These are phyloP conservation scores for Grammomys surdaster DNA, from an alignment of 2,113 vertebrate species.

Conservation along the genomic window DNA sequence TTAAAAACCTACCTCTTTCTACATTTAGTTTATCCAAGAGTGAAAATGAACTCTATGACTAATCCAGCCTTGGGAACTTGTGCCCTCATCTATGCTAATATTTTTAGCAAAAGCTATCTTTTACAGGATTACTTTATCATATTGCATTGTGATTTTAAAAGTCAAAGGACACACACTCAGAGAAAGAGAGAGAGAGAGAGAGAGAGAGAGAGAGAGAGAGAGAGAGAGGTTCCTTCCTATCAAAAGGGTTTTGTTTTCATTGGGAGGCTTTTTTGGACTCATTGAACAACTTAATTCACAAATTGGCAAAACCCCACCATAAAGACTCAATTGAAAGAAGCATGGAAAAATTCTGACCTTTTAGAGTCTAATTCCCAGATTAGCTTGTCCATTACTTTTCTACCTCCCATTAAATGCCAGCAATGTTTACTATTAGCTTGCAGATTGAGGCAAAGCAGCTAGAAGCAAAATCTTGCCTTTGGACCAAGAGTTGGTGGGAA, in stretches of 20 bases:
- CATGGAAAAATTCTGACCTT: constrained; percentile 67
- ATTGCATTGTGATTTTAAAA: constrained; percentile 41
- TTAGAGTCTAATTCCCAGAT: constrained; percentile 11
- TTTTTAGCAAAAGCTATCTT: constrained; percentile 12
- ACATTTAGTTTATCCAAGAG: constrained; percentile 26
- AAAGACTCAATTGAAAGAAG: constrained; percentile 41
- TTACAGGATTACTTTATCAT: constrained; percentile 53
- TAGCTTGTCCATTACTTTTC: not conserved
- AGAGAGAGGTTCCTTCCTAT: not conserved
- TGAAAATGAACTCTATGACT: constrained; percentile 55
- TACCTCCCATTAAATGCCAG: not conserved
- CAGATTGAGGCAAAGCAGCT: constrained; percentile 8
- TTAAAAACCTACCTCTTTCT: not conserved
- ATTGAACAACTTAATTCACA: constrained; percentile 58
- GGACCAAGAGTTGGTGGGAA: not conserved
- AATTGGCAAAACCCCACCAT: constrained; percentile 54
- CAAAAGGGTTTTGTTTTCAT: constrained; percentile 62
- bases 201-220: not conserved
- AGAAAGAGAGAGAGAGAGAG: not conserved
- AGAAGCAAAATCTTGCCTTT: constrained; percentile 29
- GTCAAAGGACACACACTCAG: not conserved
- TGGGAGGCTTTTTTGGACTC: constrained; percentile 16
- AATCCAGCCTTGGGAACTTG: not conserved
- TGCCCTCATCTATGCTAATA: not conserved
- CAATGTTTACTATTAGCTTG: constrained; percentile 32